These are phyloP conservation scores for Acleris holmiana DNA, from an alignment of 2,888 invertebrate species.

Conservation along the genomic window DNA sequence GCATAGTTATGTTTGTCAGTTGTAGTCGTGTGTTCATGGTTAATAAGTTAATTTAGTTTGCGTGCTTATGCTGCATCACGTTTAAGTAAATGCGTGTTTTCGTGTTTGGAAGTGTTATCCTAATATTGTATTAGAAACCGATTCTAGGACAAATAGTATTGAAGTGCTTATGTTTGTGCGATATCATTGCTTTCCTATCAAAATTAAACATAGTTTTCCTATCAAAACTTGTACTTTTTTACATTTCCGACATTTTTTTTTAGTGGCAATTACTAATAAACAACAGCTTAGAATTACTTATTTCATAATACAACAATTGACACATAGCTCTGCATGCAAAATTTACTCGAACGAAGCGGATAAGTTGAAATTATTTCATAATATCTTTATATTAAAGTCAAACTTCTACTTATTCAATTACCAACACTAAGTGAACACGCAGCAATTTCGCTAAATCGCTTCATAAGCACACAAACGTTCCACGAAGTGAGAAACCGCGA, in stretches of 20 bases:
- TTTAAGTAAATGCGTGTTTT: constrained; percentile 34
- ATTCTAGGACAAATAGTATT: constrained; percentile 16
- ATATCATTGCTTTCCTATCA: too few species aligned
- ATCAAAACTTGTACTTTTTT: too few species aligned
- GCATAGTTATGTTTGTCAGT: constrained; percentile 12
- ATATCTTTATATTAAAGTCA: too few species aligned
- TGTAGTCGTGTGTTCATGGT: constrained; percentile 47
- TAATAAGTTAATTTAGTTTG: constrained; percentile 63
- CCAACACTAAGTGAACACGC: constrained; percentile 38
- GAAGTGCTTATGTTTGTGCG: constrained; percentile 1
- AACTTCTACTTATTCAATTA: constrained; percentile 39
- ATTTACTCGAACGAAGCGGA: too few species aligned
- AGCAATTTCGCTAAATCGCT: constrained; percentile 36
- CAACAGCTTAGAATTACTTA: too few species aligned
- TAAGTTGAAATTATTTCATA: too few species aligned
- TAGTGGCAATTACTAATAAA: too few species aligned
- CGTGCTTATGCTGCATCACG: constrained; percentile 46
- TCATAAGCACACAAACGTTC: constrained; percentile 39
- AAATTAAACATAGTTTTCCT: too few species aligned
- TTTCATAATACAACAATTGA: too few species aligned
- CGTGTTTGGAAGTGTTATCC: constrained; percentile 31
- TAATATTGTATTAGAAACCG: constrained; percentile 30
- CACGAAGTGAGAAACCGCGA: constrained; percentile 49
- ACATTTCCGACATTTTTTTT: too few species aligned
- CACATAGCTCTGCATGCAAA: too few species aligned